These are phyloP conservation scores for Ophiothrix spiculata DNA, from an alignment of 35 echinoderm and acorn worm species.

Conservation along the genomic window DNA sequence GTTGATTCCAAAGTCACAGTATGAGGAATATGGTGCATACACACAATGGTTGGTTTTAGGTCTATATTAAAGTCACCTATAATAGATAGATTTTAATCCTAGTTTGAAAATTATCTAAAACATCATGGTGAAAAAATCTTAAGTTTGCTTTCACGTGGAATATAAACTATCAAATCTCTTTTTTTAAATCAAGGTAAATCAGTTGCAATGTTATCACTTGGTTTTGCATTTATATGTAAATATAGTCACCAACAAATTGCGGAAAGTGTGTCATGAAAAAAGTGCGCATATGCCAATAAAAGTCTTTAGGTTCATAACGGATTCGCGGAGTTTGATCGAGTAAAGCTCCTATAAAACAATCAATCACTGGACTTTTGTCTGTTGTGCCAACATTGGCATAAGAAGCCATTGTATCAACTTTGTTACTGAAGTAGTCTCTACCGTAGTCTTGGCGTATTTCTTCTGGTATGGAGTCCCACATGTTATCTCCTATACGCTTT, in stretches of 20 bases:
- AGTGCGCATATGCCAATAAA: conserved; percentile 58
- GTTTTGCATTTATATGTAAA: conserved; percentile 37
- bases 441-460: conserved; percentile 48
- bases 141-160: no score
- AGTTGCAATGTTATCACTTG: no score
- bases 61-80: no score
- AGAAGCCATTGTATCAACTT: conserved; percentile 36
- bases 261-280: conserved; percentile 50
- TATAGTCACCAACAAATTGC: conserved; percentile 28
- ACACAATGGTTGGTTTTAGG: no score
- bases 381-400: conserved; percentile 21
- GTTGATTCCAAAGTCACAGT: no score
- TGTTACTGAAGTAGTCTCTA: conserved; percentile 28
- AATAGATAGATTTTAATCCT: no score
- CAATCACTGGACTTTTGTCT: conserved; percentile 41
- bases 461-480: conserved; percentile 57
- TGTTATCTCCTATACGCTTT: conserved; percentile 39
- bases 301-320: conserved; percentile 58
- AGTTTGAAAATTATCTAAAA: no score
- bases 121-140: no score
- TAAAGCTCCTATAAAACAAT: conserved; percentile 36
- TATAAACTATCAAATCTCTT: no score
- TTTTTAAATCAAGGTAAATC: no score
- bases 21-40: no score
- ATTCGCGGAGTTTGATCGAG: conserved; percentile 32